Base-by-base conservation (phyloP, 2,797 vertebrate species). In the Lithobates sylvaticus region DNA sequence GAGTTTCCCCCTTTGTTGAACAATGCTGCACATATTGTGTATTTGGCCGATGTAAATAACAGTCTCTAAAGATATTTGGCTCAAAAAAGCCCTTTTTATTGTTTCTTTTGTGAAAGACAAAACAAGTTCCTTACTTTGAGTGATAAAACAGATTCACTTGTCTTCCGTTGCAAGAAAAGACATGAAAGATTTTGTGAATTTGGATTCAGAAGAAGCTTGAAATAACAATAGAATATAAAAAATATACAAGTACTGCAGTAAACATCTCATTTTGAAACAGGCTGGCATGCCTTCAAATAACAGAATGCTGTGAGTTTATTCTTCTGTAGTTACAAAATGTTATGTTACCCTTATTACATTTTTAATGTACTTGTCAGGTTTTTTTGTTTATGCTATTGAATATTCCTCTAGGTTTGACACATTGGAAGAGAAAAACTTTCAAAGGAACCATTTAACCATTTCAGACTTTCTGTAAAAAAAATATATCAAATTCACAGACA, bases 281-380 rank as follows among this genome's bases (percentile, higher is more conserved):
- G 44, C 29, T 58, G 67, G 78, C 68, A 71, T 36, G 27, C 13
- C 78, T 58, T 81, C 47, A 71, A 71, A 58, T 58, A 71, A 54
- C 50, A 54, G 32, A 71, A 71, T 71, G 10, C 42, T 26, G 47
- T 13, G 69, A 58, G 67, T 69, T 81, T 81, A 39, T 71, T 71
- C 77, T 47, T 26, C 64, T 80, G 65, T 71, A 70, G 10, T 71
- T 81, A 71, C 44, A 36, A 81, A 81, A 58, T 69, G 39, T 81
- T 71, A 71, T 81, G 42, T 32, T 70, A 69, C 47, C 78, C 78
- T 81, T 71, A 47, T 23, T 81, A 81, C 78, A 81, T 81, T 71
- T 81, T 81, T 81, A 58, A 81, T 81, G 68, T 47, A 36, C 65
- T 81, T 81, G 78, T 71, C 67, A 58, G 10, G 5, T 21, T 61